phyloP scores from a whole-genome alignment of 2,888 invertebrate genomes.

The Lucinisca nassula region DNA sequence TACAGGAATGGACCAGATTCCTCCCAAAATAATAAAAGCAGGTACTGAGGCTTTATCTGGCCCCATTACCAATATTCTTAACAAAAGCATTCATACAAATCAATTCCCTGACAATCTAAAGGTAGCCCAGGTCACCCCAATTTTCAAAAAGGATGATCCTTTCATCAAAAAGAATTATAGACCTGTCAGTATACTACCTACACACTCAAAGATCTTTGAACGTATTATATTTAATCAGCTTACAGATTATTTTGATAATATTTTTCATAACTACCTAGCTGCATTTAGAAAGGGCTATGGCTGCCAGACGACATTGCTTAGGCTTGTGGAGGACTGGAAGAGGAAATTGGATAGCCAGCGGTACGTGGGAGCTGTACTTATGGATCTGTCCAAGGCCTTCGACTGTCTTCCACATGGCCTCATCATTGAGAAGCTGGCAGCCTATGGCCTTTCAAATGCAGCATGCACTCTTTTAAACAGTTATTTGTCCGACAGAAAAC shows the following conservation, averaged over 20 bases:
- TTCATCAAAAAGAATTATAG: slow-evolving; percentile 27
- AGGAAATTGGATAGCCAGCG: background rate
- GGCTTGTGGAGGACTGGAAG: background rate
- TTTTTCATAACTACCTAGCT: background rate
- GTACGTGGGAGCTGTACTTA: slow-evolving; percentile 2
- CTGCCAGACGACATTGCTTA: slow-evolving; percentile 34
- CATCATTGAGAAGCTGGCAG: background rate
- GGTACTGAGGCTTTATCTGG: background rate
- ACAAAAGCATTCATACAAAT: background rate
- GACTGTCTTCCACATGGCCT: slow-evolving; percentile 8
- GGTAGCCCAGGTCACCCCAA: slow-evolving; percentile 12
- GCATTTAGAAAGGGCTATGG: slow-evolving; percentile 13
- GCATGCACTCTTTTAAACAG: slow-evolving; percentile 8
- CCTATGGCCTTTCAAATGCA: slow-evolving; percentile 12
- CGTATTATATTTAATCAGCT: background rate
- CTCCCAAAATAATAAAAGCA: slow-evolving; percentile 27
- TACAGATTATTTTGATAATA: background rate
- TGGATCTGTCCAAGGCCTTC: background rate
- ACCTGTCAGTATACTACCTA: slow-evolving; percentile 20
- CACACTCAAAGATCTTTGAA: background rate
- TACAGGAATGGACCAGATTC: slow-evolving; percentile 25
- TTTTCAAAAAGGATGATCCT: slow-evolving; percentile 41
- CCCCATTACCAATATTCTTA: background rate
- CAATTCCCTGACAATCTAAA: background rate
- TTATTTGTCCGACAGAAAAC: slow-evolving; percentile 9